These are phyloP conservation scores for Podocnemis expansa DNA, from an alignment of 2,113 vertebrate genomes.

Conservation along the genomic window DNA sequence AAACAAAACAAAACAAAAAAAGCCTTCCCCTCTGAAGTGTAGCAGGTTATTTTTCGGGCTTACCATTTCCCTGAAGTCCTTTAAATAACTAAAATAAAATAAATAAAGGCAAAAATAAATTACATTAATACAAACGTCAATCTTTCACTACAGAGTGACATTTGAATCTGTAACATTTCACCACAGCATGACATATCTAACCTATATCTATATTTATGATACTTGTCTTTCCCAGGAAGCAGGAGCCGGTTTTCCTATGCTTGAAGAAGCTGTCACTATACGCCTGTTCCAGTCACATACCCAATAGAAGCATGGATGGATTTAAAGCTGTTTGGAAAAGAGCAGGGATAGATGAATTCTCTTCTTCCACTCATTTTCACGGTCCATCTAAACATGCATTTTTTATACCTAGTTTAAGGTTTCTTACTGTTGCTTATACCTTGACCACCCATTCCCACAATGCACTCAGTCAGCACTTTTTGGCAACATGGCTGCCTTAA, in stretches of 20 bases:
- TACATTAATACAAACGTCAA: constrained; percentile 1
- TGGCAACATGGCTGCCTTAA: neutral
- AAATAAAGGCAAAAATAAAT: neutral
- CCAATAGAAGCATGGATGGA: neutral
- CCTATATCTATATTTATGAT: neutral
- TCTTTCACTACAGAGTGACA: neutral
- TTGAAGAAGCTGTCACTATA: neutral
- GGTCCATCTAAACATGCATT: neutral
- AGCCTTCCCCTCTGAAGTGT: neutral
- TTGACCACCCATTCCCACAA: constrained; percentile 51
- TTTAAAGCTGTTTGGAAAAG: neutral
- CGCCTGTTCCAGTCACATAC: neutral
- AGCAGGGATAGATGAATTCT: neutral
- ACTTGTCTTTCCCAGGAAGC: neutral
- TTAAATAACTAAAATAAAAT: constrained; percentile 15
- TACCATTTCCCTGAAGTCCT: neutral
- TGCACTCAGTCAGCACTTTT: constrained; percentile 8
- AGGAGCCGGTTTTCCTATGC: neutral
- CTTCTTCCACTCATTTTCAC: neutral
- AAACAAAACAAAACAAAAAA: too few species aligned
- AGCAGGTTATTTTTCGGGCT: neutral
- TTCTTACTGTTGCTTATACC: constrained; percentile 37
- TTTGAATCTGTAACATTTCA: constrained; percentile 22
- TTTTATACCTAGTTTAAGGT: constrained; percentile 45
- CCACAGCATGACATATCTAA: neutral